These are phyloP conservation scores for Torymus tubicola DNA, from an alignment of 2,888 invertebrate genomes.

Conservation along the genomic window DNA sequence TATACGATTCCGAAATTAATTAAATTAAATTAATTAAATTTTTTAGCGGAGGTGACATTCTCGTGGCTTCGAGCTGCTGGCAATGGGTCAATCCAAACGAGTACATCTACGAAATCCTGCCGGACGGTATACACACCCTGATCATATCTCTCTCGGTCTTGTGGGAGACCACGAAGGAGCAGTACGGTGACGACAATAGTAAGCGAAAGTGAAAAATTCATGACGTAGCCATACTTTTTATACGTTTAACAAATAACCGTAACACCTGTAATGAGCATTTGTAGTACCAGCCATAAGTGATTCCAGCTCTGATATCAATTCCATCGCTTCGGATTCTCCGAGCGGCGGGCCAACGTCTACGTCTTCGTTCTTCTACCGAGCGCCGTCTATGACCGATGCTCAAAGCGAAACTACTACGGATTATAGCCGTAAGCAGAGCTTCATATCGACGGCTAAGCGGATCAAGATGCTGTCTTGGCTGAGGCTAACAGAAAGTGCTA, in stretches of 20 bases:
- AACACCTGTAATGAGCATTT: background rate
- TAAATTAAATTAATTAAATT: background rate
- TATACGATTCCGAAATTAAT: no score
- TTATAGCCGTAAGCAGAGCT: slow-evolving; percentile 40
- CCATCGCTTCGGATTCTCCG: background rate
- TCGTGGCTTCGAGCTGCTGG: slow-evolving; percentile 81
- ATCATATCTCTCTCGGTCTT: slow-evolving; percentile 67
- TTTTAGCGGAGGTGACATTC: slow-evolving; percentile 80
- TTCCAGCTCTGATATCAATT: background rate
- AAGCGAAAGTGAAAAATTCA: background rate
- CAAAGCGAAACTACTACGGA: background rate
- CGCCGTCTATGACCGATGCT: background rate
- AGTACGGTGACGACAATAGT: slow-evolving; percentile 56
- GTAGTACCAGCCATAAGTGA: background rate
- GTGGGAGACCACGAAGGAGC: slow-evolving; percentile 67
- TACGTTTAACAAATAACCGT: no score
- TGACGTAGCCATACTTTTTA: no score
- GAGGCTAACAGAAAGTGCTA: no score
- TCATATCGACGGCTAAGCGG: no score
- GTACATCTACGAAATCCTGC: slow-evolving; percentile 79
- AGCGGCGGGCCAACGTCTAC: background rate
- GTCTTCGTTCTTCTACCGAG: background rate
- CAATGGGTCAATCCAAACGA: slow-evolving; percentile 80
- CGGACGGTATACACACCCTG: slow-evolving; percentile 78
- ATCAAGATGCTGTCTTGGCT: no score